These are phyloP conservation scores for Propithecus deckenii DNA, from an alignment of 2,797 vertebrate genomes.

Conservation along the genomic window DNA sequence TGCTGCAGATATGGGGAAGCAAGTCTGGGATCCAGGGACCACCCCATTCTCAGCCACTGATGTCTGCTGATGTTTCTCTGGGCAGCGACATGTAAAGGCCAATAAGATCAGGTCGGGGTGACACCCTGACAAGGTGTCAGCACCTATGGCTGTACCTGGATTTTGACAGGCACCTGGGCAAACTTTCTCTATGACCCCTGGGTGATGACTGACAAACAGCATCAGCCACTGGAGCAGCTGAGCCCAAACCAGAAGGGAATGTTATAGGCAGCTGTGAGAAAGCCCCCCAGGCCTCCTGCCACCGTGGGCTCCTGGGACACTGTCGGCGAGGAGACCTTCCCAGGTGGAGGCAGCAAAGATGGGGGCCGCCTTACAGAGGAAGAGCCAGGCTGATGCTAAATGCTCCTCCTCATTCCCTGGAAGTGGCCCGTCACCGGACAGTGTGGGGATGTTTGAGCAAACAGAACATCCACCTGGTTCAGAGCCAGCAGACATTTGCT, in stretches of 20 bases:
- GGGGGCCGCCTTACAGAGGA: background rate
- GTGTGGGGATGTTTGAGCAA: background rate
- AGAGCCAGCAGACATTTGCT: background rate
- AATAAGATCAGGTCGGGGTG: slow-evolving; percentile 57
- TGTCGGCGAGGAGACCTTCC: background rate
- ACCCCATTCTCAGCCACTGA: background rate
- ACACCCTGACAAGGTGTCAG: slow-evolving; percentile 73
- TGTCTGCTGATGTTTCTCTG: slow-evolving; percentile 12
- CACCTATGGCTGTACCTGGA: slow-evolving; percentile 14
- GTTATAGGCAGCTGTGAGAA: slow-evolving; percentile 48
- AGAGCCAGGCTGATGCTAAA: background rate
- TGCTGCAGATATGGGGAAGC: background rate
- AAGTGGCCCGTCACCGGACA: background rate
- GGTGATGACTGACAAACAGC: slow-evolving; percentile 60
- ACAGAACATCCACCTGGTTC: background rate
- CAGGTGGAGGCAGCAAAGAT: background rate
- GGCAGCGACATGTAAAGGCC: slow-evolving; percentile 61
- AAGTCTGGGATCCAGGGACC: background rate
- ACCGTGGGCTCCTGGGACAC: background rate
- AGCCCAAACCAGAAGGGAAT: background rate
- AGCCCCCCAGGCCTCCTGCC: slow-evolving; percentile 14
- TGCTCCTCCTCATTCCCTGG: fast-evolving
- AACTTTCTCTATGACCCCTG: slow-evolving; percentile 20
- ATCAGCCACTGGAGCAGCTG: background rate
- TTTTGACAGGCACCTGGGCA: slow-evolving; percentile 55